A percentile compares a stretch with the other conserved stretches of the same genome.
Conservation (phyloP, 2,888 invertebrate species). For the Cantharis nigra region DNA sequence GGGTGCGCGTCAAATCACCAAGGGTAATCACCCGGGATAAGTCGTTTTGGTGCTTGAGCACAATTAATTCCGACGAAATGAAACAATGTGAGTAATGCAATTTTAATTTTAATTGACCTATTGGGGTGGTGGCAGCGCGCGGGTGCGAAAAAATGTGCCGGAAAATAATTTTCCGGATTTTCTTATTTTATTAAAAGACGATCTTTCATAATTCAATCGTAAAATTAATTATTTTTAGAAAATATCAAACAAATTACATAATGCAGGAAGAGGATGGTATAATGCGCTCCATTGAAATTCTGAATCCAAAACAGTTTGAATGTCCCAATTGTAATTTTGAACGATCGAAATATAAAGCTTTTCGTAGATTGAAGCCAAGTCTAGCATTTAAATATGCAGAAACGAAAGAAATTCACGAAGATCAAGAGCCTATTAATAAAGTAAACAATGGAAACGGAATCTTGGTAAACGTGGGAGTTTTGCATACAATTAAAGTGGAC, state of each 20-base stretch:
- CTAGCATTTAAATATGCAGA: neutral
- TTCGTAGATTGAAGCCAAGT: slow-evolving; percentile 3
- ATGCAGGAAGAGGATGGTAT: slow-evolving; percentile 8
- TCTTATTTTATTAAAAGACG: too few relatives aligned
- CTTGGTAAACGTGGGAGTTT: neutral
- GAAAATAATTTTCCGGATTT: neutral
- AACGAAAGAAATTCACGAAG: neutral
- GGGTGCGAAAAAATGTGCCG: neutral
- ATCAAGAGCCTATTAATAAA: neutral
- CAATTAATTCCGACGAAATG: neutral
- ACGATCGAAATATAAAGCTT: slow-evolving; percentile 13
- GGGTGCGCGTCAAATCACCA: neutral
- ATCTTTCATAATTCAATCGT: neutral
- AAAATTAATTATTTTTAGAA: neutral
- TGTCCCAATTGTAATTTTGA: slow-evolving; percentile 17
- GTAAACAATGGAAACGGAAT: neutral
- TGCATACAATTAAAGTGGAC: neutral
- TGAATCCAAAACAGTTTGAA: slow-evolving; percentile 5
- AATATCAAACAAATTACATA: neutral
- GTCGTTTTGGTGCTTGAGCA: neutral
- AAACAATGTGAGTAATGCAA: neutral
- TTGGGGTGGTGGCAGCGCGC: neutral
- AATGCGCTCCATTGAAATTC: slow-evolving; percentile 14
- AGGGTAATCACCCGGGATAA: neutral
- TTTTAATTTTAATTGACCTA: neutral